Percentiles rank a stretch among this genome's conserved stretches.
Evolutionary conservation across 92 coral and sea anemone species (phyloP).

Genomic region (Parazoanthus darwini): DNA sequence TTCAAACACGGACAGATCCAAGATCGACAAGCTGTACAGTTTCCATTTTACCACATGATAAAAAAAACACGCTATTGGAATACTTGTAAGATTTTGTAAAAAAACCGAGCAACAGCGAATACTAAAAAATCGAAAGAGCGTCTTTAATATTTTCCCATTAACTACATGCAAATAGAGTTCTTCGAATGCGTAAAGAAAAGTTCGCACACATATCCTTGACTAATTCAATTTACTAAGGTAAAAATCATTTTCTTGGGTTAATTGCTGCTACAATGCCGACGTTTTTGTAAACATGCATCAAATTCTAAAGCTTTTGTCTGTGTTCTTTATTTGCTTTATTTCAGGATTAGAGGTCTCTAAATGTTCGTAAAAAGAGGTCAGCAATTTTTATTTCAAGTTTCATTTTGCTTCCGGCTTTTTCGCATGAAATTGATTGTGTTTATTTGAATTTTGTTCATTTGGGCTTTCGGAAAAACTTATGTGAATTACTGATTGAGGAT

Average conservation of each 20-base stretch:
- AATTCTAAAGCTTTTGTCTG: not conserved
- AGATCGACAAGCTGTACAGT: not conserved
- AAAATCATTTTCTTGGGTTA: not conserved
- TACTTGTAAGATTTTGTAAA: not conserved
- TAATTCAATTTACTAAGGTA: not conserved
- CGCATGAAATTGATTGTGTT: conserved; percentile 10
- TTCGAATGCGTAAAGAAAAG: not conserved
- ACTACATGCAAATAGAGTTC: too few relatives aligned
- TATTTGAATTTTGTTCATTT: conserved; percentile 27
- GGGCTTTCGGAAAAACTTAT: conserved; percentile 22
- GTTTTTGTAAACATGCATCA: not conserved
- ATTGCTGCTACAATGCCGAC: not conserved
- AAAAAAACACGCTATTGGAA: not conserved
- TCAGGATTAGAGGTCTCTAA: not conserved
- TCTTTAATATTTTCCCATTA: too few relatives aligned
- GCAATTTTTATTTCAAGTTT: not conserved
- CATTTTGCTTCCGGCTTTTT: conserved; percentile 32
- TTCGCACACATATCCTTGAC: not conserved
- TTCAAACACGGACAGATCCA: not conserved
- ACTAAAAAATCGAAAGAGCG: not conserved
- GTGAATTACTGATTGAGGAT: conserved; percentile 24
- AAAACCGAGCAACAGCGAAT: not conserved
- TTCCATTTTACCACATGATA: not conserved
- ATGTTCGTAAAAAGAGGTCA: conserved; percentile 4
- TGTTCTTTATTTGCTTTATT: not conserved